Conservation (phyloP, 92 coral and sea anemone genomes). For the Umimayanthus kanabou region DNA sequence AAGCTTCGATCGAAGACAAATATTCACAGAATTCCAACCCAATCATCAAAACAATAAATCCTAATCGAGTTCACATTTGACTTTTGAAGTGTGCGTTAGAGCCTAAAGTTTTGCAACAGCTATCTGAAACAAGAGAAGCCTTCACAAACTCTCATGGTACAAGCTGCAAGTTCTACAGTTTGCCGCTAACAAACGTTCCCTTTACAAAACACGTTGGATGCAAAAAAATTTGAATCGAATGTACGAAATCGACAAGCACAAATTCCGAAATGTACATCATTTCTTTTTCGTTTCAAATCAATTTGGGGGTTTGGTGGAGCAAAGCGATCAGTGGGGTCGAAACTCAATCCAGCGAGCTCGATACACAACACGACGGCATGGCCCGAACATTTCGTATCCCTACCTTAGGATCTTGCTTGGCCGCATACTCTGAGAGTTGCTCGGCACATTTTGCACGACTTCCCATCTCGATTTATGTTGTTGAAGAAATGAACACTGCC, state of each 20-base stretch:
- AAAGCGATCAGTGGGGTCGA: background rate
- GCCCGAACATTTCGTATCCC: no score
- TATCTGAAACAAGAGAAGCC: background rate
- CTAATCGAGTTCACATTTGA: background rate
- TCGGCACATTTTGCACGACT: constrained; percentile 17
- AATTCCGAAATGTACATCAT: background rate
- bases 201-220: background rate
- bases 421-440: constrained; percentile 1
- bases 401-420: constrained; percentile 13
- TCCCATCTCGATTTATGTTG: constrained; percentile 3
- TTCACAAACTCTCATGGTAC: background rate
- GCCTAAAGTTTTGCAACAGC: background rate
- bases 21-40: background rate
- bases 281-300: background rate
- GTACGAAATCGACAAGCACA: background rate
- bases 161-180: background rate
- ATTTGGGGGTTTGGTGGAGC: background rate
- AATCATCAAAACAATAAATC: background rate
- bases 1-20: background rate
- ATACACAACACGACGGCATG: background rate
- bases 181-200: background rate
- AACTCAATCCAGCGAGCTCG: background rate
- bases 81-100: background rate
- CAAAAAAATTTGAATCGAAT: no score
- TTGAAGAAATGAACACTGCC: background rate